Percentiles rank a stretch among this genome's conserved stretches.
phyloP scores from a whole-genome alignment of 2,888 invertebrate genomes.

The Neoascia interrupta region DNA sequence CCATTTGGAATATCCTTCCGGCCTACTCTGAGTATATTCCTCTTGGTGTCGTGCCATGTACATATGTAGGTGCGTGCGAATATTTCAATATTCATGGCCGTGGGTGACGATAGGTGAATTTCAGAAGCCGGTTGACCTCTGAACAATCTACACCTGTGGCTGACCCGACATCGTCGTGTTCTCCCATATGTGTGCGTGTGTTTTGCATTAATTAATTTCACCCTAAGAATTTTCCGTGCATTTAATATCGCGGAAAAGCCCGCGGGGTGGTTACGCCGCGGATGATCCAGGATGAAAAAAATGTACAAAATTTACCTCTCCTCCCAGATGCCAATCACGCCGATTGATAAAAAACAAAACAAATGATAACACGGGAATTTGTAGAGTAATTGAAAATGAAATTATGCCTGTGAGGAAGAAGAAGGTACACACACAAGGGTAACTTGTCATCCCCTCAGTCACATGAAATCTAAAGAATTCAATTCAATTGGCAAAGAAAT shows the following conservation, averaged over 20 bases:
- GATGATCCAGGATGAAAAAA: constrained; percentile 45
- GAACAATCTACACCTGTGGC: constrained; percentile 60
- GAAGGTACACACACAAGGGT: constrained; percentile 14
- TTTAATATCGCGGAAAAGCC: constrained; percentile 15
- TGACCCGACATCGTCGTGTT: constrained; percentile 28
- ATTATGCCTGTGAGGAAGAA: constrained; percentile 55
- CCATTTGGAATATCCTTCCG: constrained; percentile 64
- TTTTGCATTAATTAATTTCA: constrained; percentile 51
- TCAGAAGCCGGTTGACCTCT: constrained; percentile 62
- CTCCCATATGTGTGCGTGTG: constrained; percentile 30
- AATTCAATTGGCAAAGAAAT: constrained; percentile 51
- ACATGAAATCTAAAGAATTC: constrained; percentile 56
- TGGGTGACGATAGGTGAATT: constrained; percentile 60
- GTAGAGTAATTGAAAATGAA: constrained; percentile 64
- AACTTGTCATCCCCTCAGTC: constrained; percentile 45
- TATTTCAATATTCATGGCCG: constrained; percentile 59
- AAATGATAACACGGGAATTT: constrained; percentile 31
- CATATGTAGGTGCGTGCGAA: constrained; percentile 47
- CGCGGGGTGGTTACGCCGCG: constrained; percentile 5
- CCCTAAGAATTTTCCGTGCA: constrained; percentile 4
- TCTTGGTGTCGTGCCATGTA: not conserved
- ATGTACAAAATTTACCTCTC: too few species aligned
- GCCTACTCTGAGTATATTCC: constrained; percentile 8
- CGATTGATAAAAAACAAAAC: constrained; percentile 54
- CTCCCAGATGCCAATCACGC: constrained; percentile 31